These are phyloP conservation scores for Pemphigus obesinymphae DNA, from an alignment of 1,140 invertebrate genomes.

Conservation along the genomic window DNA sequence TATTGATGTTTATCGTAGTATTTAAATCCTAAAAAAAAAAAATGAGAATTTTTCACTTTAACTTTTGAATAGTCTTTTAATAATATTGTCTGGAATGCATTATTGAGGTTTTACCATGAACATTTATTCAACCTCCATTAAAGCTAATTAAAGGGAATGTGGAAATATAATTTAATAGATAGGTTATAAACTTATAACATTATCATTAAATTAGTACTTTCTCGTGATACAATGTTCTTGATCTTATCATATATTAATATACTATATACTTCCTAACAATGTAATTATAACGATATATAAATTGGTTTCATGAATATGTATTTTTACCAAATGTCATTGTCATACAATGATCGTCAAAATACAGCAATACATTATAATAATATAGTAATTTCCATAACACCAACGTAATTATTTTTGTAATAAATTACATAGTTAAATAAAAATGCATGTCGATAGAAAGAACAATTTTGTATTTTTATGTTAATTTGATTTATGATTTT, in stretches of 20 bases:
- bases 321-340: constrained; percentile 16
- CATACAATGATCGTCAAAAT: background rate
- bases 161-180: background rate
- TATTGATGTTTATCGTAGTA: no score
- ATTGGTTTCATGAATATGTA: background rate
- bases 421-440: background rate
- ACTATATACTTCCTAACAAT: background rate
- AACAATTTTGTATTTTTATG: no score
- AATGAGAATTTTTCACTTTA: no score
- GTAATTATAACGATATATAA: background rate
- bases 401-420: background rate
- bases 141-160: background rate
- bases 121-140: background rate
- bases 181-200: background rate
- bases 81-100: background rate
- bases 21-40: no score
- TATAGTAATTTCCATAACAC: background rate
- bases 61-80: no score
- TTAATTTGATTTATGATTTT: no score
- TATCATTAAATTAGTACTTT: background rate
- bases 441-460: no score
- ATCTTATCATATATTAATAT: background rate
- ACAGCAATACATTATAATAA: background rate
- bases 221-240: background rate
- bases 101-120: background rate